phyloP scores from a whole-genome alignment of 2,113 vertebrate genomes.

The Solea solea region DNA sequence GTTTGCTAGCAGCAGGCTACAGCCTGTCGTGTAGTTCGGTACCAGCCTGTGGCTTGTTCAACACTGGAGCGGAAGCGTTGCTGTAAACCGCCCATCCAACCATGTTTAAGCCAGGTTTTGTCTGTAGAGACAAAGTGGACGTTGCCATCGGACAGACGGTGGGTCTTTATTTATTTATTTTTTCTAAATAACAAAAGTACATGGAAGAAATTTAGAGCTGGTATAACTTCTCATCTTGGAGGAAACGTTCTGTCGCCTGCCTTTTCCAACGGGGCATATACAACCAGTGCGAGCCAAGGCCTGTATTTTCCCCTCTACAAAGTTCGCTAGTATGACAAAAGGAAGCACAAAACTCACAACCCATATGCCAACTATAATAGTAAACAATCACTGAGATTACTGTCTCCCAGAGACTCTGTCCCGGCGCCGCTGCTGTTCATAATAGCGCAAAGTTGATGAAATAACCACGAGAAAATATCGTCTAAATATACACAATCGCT shows the following conservation, averaged over 20 bases:
- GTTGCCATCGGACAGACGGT: neutral
- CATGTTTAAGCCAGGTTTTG: conserved; percentile 17
- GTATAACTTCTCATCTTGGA: conserved; percentile 13
- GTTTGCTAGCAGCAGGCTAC: conserved; percentile 47
- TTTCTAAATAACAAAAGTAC: conserved; percentile 1
- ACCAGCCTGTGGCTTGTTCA: conserved; percentile 27
- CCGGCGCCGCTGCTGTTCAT: neutral
- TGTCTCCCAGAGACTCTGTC: too few relatives aligned
- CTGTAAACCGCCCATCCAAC: conserved; percentile 35
- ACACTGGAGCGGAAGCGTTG: conserved; percentile 54
- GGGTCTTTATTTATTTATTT: neutral
- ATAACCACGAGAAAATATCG: conserved; percentile 4
- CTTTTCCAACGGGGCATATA: conserved; percentile 14
- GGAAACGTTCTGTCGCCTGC: neutral
- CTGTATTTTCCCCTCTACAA: conserved; percentile 67
- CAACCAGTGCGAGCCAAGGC: conserved; percentile 37
- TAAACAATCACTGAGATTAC: neutral
- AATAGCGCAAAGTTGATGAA: conserved; percentile 13
- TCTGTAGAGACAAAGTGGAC: conserved; percentile 3
- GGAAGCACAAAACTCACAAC: neutral
- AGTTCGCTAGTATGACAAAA: conserved; percentile 41
- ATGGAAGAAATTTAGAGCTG: neutral
- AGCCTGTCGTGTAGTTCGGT: conserved; percentile 1
- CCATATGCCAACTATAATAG: neutral
- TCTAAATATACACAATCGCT: conserved; percentile 5